Evolutionary conservation across 1,140 invertebrate genomes (phyloP).

Genomic region (Teleopsis dalmanni): DNA sequence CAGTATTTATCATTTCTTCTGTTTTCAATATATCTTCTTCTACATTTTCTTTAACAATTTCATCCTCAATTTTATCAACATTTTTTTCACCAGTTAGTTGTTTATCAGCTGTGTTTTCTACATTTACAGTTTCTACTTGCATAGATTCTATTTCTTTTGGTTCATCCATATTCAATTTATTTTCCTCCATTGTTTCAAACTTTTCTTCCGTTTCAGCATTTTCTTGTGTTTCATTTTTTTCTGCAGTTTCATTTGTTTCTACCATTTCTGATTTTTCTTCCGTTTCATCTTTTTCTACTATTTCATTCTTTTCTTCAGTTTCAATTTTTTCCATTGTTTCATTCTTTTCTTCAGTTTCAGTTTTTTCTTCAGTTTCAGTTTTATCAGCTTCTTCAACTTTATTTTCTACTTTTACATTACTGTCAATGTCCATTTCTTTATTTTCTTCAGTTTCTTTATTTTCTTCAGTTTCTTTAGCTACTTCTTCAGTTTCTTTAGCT

Average conservation of each 20-base stretch:
- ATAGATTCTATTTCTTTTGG: background rate
- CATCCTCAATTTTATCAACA: background rate
- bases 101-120: background rate
- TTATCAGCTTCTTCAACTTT: constrained; percentile 8
- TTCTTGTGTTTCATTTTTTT: background rate
- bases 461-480: background rate
- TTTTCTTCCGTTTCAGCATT: constrained; percentile 3
- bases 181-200: constrained; percentile 9
- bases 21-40: background rate
- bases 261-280: too few relatives aligned
- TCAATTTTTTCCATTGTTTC: background rate
- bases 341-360: background rate
- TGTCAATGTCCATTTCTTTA: background rate
- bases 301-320: background rate
- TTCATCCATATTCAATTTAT: constrained; percentile 3
- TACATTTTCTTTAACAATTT: background rate
- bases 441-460: background rate
- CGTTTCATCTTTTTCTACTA: too few relatives aligned
- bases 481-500: background rate
- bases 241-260: background rate
- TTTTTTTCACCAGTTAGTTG: constrained; percentile 5
- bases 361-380: background rate
- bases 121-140: too few relatives aligned
- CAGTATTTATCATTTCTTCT: too few relatives aligned
- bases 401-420: background rate